Evolutionary conservation across 2,888 invertebrate genomes (phyloP), one percentile per base, ranked within the genome.

Genomic region (Syrphus vitripennis): DNA sequence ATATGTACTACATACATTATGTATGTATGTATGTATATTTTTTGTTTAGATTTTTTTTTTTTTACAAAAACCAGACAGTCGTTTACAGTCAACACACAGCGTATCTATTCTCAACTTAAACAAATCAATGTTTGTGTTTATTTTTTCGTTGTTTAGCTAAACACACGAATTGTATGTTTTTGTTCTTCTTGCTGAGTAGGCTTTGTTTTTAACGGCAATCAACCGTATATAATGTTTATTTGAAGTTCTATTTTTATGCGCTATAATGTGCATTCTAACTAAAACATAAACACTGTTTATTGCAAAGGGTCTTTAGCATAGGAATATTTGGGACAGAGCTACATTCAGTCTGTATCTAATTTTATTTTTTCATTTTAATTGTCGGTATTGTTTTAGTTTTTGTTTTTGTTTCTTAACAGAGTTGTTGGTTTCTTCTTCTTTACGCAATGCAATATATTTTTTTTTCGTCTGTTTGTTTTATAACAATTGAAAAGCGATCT

Each of bases 51-150:
- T 34, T 4, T 69, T n/a, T n/a, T 40, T 55, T 10, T 14, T 16
- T 75, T 53, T 53, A 55, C 29, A 57, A n/a, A n/a, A n/a, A 34
- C 19, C 31, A 57, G 12, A 19, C 14, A 61, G 10, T 21, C 14
- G 29, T 48, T 16, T 12, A 6, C 29, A 45, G 19, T 12, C 29
- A 45, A 19, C n/a, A 31, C 37, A 19, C n/a, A 69, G 16, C 45
- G 37, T 14, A 21, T 45, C 40, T 63, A 19, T 29, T 69, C 59
- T 26, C 59, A 78, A 72, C 26, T 40, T 67, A 72, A 72, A 82
- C 65, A 77, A 65, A 65, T 82, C 63, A 16, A 14, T 71, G 45
- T 57, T 42, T 63, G 12, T 63, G 3, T 42, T 10, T 59, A 0
- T n/a, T 37, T 59, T 21, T 59, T 37, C n/a, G 1, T 61, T 37